A percentile compares a stretch with the other conserved stretches of the same genome.
Conservation (phyloP, 2,113 vertebrate genomes). For the Lota lota region DNA sequence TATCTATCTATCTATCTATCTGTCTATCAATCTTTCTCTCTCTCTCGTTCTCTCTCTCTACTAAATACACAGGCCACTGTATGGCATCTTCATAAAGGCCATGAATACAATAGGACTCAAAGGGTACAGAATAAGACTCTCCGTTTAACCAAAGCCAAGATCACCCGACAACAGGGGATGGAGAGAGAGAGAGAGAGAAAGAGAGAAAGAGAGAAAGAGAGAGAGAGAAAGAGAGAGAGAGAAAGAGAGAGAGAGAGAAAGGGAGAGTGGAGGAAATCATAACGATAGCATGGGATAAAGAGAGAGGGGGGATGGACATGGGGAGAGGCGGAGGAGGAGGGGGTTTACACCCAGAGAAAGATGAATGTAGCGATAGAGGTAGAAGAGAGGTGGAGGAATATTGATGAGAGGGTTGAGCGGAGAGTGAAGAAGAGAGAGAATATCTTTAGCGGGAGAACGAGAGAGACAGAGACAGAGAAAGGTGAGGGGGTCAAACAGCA, state of each 20-base stretch:
- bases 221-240: conserved; percentile 9
- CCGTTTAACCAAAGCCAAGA: conserved; percentile 1
- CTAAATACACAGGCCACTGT: too few relatives aligned
- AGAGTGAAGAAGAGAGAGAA: conserved; percentile 15
- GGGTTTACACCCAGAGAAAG: conserved; percentile 58
- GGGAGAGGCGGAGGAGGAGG: conserved; percentile 21
- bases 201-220: conserved; percentile 25
- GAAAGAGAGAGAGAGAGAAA: conserved; percentile 11
- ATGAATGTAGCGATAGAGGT: conserved; percentile 69
- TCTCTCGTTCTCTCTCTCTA: too few relatives aligned
- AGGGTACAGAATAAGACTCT: too few relatives aligned
- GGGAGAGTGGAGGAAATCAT: conserved; percentile 26
- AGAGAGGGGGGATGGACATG: conserved; percentile 14
- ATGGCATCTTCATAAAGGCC: too few relatives aligned
- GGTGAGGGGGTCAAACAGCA: conserved; percentile 71
- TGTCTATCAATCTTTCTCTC: too few relatives aligned
- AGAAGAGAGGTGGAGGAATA: conserved; percentile 63
- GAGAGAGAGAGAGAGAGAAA: conserved; percentile 8
- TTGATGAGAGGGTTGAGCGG: conserved; percentile 56
- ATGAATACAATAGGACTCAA: too few relatives aligned
- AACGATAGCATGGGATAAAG: conserved; percentile 37
- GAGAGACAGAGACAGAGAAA: conserved; percentile 29
- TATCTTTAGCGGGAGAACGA: conserved; percentile 18
- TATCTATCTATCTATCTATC: too few relatives aligned
- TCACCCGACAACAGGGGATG: conserved; percentile 2